A percentile compares a stretch with the other conserved stretches of the same genome.
phyloP scores from a whole-genome alignment of 2,888 invertebrate genomes.

The Drosophila merina region DNA sequence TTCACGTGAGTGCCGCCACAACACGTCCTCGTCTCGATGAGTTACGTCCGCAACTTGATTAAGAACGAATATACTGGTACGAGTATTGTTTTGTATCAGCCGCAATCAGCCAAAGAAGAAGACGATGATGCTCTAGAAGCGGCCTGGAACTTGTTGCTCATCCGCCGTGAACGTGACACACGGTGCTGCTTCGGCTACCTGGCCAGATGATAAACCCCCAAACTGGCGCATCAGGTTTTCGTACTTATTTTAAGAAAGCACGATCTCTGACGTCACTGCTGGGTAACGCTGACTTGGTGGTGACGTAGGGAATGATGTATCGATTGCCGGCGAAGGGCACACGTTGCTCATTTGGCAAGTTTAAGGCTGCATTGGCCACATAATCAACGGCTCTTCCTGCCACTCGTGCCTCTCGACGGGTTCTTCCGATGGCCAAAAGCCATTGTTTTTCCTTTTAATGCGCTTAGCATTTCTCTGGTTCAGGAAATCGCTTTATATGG shows the following conservation, averaged over 20 bases:
- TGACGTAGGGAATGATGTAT: slow-evolving; percentile 37
- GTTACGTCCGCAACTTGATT: slow-evolving; percentile 11
- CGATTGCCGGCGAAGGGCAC: slow-evolving; percentile 34
- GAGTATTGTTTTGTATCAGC: slow-evolving; percentile 11
- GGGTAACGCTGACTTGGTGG: not conserved
- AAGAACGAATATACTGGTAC: not conserved
- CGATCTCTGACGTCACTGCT: slow-evolving; percentile 40
- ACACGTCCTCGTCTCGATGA: slow-evolving; percentile 33
- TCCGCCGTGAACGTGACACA: slow-evolving; percentile 41
- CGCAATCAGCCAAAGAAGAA: slow-evolving; percentile 22
- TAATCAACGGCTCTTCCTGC: slow-evolving; percentile 5
- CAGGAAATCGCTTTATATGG: slow-evolving; percentile 72
- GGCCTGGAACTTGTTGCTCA: slow-evolving; percentile 38
- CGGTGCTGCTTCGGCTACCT: slow-evolving; percentile 1
- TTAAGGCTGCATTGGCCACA: slow-evolving; percentile 39
- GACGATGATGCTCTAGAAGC: slow-evolving; percentile 25
- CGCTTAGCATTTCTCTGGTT: slow-evolving; percentile 54
- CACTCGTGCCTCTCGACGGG: no score
- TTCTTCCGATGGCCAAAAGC: not conserved
- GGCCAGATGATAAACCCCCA: slow-evolving; percentile 23
- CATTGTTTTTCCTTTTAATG: slow-evolving; percentile 44
- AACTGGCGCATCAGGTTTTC: slow-evolving; percentile 45
- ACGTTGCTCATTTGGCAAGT: slow-evolving; percentile 33
- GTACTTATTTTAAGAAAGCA: slow-evolving; percentile 19
- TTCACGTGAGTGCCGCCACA: slow-evolving; percentile 35